phyloP scores from a whole-genome alignment of 1,140 invertebrate genomes.

The Drosophila ironensis region DNA sequence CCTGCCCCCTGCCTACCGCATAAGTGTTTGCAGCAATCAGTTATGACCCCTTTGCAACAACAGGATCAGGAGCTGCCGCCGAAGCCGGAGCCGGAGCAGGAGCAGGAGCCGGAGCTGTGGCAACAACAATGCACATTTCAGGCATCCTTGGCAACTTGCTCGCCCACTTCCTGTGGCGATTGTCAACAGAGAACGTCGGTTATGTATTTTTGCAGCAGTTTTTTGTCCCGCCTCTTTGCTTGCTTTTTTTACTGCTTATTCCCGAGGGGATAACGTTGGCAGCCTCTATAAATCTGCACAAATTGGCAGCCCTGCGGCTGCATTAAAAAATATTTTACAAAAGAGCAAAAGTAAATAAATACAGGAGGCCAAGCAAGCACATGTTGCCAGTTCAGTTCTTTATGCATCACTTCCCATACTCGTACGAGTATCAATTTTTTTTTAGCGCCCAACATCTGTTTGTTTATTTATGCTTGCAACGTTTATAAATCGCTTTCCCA shows the following conservation, averaged over 20 bases:
- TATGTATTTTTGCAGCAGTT: conserved; percentile 26
- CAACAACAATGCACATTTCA: conserved; percentile 38
- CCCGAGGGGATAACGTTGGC: conserved; percentile 30
- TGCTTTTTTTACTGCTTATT: conserved; percentile 12
- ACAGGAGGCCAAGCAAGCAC: conserved; percentile 50
- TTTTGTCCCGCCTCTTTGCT: conserved; percentile 6
- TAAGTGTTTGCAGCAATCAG: conserved; percentile 76
- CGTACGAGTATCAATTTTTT: conserved; percentile 19
- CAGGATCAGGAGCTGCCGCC: conserved; percentile 12
- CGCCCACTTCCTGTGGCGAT: conserved; percentile 68
- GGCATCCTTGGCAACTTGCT: conserved; percentile 53
- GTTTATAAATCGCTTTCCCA: conserved; percentile 74
- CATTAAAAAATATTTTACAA: conserved; percentile 80
- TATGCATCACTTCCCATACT: conserved; percentile 7
- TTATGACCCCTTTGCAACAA: conserved; percentile 52
- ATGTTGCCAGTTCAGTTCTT: conserved; percentile 61
- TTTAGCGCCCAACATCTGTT: conserved; percentile 57
- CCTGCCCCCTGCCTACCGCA: neutral
- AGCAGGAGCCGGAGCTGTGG: conserved; percentile 16
- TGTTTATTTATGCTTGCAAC: conserved; percentile 78
- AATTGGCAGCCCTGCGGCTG: conserved; percentile 78
- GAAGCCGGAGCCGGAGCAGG: too few species aligned
- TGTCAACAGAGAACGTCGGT: conserved; percentile 63
- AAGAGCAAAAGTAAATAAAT: conserved; percentile 78
- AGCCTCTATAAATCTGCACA: conserved; percentile 76